These are phyloP conservation scores for Tenualosa ilisha DNA, from an alignment of 2,797 vertebrate species.

Conservation along the genomic window DNA sequence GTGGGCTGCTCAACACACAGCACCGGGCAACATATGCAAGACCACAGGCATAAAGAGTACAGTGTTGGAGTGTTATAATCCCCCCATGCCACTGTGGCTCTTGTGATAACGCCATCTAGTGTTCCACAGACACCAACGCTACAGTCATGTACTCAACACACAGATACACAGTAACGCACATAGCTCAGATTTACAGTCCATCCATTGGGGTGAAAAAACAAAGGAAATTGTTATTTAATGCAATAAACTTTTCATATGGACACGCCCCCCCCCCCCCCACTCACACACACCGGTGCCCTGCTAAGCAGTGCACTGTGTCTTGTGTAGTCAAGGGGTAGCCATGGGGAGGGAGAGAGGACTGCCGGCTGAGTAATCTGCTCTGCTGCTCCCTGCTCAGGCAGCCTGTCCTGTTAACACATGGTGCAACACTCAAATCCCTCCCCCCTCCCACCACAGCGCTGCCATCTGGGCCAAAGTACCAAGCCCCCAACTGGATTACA, in stretches of 20 bases:
- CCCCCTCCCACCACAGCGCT: background rate
- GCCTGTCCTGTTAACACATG: slow-evolving; percentile 23
- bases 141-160: background rate
- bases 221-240: slow-evolving; percentile 27
- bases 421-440: slow-evolving; percentile 19
- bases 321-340: background rate
- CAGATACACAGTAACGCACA: background rate
- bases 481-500: slow-evolving; percentile 24
- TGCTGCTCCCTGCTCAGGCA: background rate
- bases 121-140: background rate
- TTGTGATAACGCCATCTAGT: slow-evolving; percentile 36
- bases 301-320: background rate
- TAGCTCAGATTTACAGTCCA: background rate
- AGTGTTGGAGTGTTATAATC: background rate
- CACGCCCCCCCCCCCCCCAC: background rate
- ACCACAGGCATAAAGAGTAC: background rate
- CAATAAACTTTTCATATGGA: slow-evolving; percentile 22
- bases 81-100: background rate
- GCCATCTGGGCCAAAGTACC: slow-evolving; percentile 22
- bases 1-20: slow-evolving; percentile 8
- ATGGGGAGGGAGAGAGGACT: background rate
- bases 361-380: slow-evolving; percentile 1
- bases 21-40: slow-evolving; percentile 6
- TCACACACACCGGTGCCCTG: background rate
- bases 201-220: background rate